phyloP scores from a whole-genome alignment of 2,113 vertebrate genomes.

The Eubucco bourcierii region DNA sequence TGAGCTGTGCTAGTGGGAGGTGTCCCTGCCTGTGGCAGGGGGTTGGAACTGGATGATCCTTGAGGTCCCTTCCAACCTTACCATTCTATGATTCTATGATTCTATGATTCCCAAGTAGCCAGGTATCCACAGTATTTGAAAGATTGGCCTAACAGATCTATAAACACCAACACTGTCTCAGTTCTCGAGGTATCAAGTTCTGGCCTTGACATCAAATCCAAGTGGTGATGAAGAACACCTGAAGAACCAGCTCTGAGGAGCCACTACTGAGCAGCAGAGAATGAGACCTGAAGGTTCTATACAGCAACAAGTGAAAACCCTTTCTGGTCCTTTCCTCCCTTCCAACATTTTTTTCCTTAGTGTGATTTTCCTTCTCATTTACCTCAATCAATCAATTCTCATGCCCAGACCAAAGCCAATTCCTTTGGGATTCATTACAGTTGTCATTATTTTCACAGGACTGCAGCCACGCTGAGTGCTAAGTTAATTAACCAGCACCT shows the following conservation, averaged over 20 bases:
- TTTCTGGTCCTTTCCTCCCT: neutral
- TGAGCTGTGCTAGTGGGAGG: too few relatives aligned
- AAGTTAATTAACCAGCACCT: conserved; percentile 59
- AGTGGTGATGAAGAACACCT: neutral
- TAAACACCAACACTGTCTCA: neutral
- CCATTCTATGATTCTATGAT: too few relatives aligned
- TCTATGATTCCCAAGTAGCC: neutral
- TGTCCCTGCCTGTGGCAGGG: too few relatives aligned
- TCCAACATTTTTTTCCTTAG: neutral
- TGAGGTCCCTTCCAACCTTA: too few relatives aligned
- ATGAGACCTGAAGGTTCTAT: neutral
- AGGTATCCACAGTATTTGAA: neutral
- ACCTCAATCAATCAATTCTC: conserved; percentile 21
- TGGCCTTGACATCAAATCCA: neutral
- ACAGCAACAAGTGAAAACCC: neutral
- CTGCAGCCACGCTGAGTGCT: conserved; percentile 2
- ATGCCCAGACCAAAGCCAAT: conserved; percentile 10
- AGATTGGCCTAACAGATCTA: neutral
- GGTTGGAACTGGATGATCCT: too few relatives aligned
- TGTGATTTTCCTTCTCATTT: conserved; percentile 34
- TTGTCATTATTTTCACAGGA: conserved; percentile 36
- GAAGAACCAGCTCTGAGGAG: neutral
- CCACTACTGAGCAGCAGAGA: neutral
- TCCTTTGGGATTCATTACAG: neutral
- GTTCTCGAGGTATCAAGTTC: neutral